Evolutionary conservation across 2,888 invertebrate species (phyloP), one percentile per base, ranked within the genome.

Genomic region (Tuta absoluta): DNA sequence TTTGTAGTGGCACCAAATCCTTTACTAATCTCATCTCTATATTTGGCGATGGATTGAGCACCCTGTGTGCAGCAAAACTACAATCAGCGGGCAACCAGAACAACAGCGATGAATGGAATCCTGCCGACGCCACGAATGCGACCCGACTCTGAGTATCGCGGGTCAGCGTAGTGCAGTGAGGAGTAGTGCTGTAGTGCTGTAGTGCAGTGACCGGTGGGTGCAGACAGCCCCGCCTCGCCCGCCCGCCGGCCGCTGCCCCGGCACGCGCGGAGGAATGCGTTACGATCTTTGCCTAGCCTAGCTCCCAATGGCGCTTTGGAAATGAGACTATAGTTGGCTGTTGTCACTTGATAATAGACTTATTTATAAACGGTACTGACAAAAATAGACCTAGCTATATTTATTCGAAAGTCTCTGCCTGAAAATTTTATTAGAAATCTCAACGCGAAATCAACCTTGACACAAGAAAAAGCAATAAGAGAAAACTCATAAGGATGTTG

Each of bases 71-170:
- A 24, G 23, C 11, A 24, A 53, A 53, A 53, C 51, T 53, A 24
- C 23, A 53, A 23, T 53, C 51, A 53, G 51, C 23, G 51, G 23
- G 14, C 23, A 23, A 23, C 23, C 51, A 11, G 23, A 14, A 11
- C 51, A 24, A 14, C 51, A 23, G 51, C 51, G 23, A 14, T 19
- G 49, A 53, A 23, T 49, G 49, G 49, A 21, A 49, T 49, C 21
- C 49, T 10, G 21, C 21, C 49, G 49, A 49, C 19, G 49, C 49
- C 49, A 21, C 45, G 45, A 45, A 45, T 45, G n/a, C 45, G 17
- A 17, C 17, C n/a, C 45, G 45, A 45, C n/a, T 41, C 41, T 14
- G 41, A n/a, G n/a, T n/a, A n/a, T n/a, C n/a, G 11, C 38, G 8
- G 38, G 2, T n/a, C 45, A 45, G 45, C n/a, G 45, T 17, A 45